A percentile compares a stretch with the other conserved stretches of the same genome.
Conservation (phyloP, 2,113 vertebrate species). For the Odobenus rosmarus region DNA sequence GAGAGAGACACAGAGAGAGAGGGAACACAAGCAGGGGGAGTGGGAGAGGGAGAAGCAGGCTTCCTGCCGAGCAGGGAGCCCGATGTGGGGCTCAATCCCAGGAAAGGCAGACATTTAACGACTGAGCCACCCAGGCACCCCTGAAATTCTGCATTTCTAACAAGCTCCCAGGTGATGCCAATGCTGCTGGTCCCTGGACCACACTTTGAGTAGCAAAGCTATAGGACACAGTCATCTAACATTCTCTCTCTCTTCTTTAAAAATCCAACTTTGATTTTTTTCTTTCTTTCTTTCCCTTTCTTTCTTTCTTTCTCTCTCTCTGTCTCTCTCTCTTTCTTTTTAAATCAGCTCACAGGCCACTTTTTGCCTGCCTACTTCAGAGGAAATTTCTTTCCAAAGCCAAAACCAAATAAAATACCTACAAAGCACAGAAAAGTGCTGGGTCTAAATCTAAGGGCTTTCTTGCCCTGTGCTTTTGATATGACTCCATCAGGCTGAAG, state of each 20-base stretch:
- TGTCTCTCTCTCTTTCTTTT: neutral
- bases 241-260: neutral
- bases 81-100: too few species aligned
- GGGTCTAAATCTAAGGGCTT: neutral
- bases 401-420: slow-evolving; percentile 37
- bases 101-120: too few species aligned
- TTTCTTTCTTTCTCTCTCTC: neutral
- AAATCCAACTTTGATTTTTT: neutral
- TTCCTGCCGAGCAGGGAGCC: too few species aligned
- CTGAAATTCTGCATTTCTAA: neutral
- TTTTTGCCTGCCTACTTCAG: neutral
- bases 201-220: neutral
- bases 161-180: neutral
- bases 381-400: neutral
- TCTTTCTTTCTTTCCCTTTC: neutral
- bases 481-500: too few species aligned
- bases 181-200: fast-evolving
- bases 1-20: too few species aligned
- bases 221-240: neutral
- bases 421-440: neutral
- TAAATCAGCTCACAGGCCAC: neutral
- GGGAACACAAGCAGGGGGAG: too few species aligned
- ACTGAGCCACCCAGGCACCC: too few species aligned
- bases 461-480: neutral
- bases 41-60: too few species aligned